Evolutionary conservation across 2,797 vertebrate species (phyloP).

Genomic region (Epinephelus coioides): DNA sequence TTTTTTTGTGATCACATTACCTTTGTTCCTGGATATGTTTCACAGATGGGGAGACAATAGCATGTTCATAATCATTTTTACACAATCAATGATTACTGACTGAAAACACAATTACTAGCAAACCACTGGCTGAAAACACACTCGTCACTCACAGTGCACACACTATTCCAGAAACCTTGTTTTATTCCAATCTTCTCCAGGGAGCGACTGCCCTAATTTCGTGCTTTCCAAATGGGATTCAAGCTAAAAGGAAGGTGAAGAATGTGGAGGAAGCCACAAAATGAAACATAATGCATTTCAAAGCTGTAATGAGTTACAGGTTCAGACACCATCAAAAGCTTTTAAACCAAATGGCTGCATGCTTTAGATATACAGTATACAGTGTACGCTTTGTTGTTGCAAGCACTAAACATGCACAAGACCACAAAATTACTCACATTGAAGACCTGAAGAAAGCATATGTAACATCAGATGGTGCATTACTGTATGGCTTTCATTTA

Average conservation of each 20-base stretch:
- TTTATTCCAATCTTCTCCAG: conserved; percentile 71
- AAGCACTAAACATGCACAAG: conserved; percentile 30
- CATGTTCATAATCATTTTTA: conserved; percentile 46
- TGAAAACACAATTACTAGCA: conserved; percentile 68
- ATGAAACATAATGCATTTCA: conserved; percentile 71
- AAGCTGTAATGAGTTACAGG: conserved; percentile 66
- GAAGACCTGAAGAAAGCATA: conserved; percentile 22
- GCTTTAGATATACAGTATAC: conserved; percentile 34
- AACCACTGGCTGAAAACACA: conserved; percentile 54
- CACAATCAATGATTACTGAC: conserved; percentile 55
- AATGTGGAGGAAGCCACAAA: conserved; percentile 64
- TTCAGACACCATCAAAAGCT: conserved; percentile 54
- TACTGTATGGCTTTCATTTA: conserved; percentile 20
- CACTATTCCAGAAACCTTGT: conserved; percentile 76
- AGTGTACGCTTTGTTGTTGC: conserved; percentile 11
- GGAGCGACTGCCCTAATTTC: conserved; percentile 79
- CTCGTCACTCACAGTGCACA: conserved; percentile 60
- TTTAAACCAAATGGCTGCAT: conserved; percentile 29
- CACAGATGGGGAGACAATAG: conserved; percentile 52
- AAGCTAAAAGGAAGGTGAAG: conserved; percentile 80
- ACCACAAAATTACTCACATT: conserved; percentile 7
- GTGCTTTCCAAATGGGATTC: conserved; percentile 76
- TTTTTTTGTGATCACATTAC: conserved; percentile 15
- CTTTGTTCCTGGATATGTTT: conserved; percentile 38
- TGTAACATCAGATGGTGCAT: conserved; percentile 29